Percentiles rank a stretch among this genome's conserved stretches.
These are phyloP conservation scores for Pristionchus pacificus DNA, from an alignment of 1,140 invertebrate genomes.

Conservation along the genomic window DNA sequence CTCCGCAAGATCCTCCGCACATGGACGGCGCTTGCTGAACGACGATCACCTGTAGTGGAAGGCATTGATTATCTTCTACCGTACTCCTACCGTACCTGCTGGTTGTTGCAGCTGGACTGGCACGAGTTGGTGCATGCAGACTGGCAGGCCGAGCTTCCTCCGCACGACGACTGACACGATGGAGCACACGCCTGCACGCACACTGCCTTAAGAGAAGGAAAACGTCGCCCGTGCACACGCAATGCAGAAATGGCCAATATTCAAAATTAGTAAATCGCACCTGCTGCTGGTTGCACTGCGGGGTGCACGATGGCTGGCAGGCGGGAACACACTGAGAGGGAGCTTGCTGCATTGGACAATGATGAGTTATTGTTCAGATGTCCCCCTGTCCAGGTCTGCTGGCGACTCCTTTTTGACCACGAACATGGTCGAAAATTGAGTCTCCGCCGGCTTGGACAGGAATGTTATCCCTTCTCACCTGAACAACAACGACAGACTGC, in stretches of 20 bases:
- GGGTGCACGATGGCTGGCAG: conserved; percentile 34
- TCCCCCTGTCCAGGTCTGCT: background rate
- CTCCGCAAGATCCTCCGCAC: too few relatives aligned
- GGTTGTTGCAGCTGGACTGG: background rate
- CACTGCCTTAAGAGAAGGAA: too few relatives aligned
- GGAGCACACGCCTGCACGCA: conserved; percentile 32
- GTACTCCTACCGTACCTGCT: background rate
- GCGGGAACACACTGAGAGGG: conserved; percentile 26
- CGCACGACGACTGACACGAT: conserved; percentile 12
- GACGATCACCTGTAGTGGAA: too few relatives aligned
- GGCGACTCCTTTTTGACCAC: too few relatives aligned
- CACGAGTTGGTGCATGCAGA: background rate
- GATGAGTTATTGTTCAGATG: conserved; percentile 15
- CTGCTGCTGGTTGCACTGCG: conserved; percentile 40
- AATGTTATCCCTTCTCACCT: background rate
- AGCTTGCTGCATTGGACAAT: conserved; percentile 29
- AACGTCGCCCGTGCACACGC: too few relatives aligned
- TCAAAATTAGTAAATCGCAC: too few relatives aligned
- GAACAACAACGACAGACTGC: conserved; percentile 28
- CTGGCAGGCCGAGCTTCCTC: background rate
- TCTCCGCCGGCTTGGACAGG: too few relatives aligned
- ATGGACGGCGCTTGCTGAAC: too few relatives aligned
- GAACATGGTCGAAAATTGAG: too few relatives aligned
- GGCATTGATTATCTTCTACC: too few relatives aligned
- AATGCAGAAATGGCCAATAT: too few relatives aligned